Evolutionary conservation across 1,140 invertebrate genomes (phyloP), one percentile per base, ranked within the genome.

Genomic region (Drosophila asahinai): DNA sequence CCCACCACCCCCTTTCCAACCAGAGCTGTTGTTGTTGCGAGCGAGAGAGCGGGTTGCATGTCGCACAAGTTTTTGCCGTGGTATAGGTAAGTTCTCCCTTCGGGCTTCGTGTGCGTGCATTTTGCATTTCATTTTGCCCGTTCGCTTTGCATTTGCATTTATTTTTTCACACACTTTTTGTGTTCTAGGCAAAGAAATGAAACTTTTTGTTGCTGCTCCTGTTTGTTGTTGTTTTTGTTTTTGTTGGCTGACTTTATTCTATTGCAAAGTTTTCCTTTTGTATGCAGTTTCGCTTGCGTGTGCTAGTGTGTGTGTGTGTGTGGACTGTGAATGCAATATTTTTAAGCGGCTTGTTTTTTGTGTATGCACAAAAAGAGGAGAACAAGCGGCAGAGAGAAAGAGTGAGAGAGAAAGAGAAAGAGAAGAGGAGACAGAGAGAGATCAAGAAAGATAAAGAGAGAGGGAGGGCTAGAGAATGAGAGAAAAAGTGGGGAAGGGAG

Each of bases 41-140:
- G 38, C 55, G 22, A 49, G 38, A 74, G 74, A 70, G 74, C 62
- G 63, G 61, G 81, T 74, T 90, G 86, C 78, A 89, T 80, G 81
- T 86, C 81, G 51, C 86, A 86, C 82, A 86, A 70, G 52, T 55
- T 90, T 90, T 62, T 40, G 76, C 52, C 76, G 81, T 90, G 86
- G 86, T 86, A 82, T 90, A 90, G 86, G 86, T 90, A 90, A 90
- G 86, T 90, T 90, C 82, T 90, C 81, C 86, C 81, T 90, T 84
- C 68, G 77, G 63, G 59, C 62, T 82, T 67, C 65, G 68, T 59
- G 76, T 55, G 58, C 67, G 19, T 70, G 45, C 63, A 68, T 70
- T 48, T 59, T 45, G 62, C 57, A 30, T 75, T 73, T 80, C 40
- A 63, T 81, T 86, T 61, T 65, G 55, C 62, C 75, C 51, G 62